Percentiles rank a stretch among this genome's conserved stretches.
These are phyloP conservation scores for Stramonita haemastoma DNA, from an alignment of 2,888 invertebrate species.

Conservation along the genomic window DNA sequence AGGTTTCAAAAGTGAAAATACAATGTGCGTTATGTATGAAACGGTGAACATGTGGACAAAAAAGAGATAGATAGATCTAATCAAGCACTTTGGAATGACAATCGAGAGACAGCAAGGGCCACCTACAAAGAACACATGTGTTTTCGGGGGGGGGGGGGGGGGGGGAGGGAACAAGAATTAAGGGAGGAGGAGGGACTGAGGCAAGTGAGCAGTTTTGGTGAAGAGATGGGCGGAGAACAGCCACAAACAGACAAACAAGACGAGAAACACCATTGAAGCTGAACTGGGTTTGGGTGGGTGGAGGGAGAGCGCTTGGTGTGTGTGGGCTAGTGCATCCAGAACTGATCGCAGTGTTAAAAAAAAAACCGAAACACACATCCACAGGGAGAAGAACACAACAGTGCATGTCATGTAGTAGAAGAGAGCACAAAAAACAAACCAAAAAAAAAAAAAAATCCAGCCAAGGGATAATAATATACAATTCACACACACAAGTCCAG, in stretches of 20 bases:
- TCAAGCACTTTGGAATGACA: slow-evolving; percentile 36
- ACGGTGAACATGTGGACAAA: slow-evolving; percentile 1
- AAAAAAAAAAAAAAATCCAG: background rate
- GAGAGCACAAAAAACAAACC: background rate
- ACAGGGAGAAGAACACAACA: background rate
- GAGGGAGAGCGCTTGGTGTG: background rate
- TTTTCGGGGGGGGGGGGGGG: too few species aligned
- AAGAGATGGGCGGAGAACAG: background rate
- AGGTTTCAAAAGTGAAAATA: slow-evolving; percentile 25
- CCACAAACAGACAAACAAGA: too few species aligned
- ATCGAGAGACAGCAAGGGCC: slow-evolving; percentile 21
- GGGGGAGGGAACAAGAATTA: background rate
- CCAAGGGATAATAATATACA: background rate
- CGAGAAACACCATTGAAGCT: background rate
- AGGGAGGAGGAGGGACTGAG: background rate
- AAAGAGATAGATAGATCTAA: background rate
- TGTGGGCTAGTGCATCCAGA: background rate
- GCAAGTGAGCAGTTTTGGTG: background rate
- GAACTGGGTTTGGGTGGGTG: background rate
- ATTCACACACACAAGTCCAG: background rate
- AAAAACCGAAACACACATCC: background rate
- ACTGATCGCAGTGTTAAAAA: background rate
- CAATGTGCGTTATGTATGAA: slow-evolving; percentile 20
- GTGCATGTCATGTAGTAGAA: background rate
- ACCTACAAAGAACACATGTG: background rate